Conservation (phyloP, 2,113 vertebrate species). For the Holacanthus passer region DNA sequence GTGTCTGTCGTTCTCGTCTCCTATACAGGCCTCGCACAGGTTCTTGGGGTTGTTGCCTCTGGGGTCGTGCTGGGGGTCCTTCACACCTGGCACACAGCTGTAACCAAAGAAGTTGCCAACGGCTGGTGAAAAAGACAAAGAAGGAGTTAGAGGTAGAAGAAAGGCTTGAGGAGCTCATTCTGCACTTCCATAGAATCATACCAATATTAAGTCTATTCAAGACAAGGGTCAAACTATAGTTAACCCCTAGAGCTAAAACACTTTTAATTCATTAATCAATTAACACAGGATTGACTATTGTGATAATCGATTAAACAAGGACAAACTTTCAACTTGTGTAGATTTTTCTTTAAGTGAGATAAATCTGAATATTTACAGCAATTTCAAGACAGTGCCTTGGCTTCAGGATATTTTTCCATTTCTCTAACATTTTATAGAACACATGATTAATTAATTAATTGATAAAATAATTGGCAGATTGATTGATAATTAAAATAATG, state of each 20-base stretch:
- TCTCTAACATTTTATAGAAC: neutral
- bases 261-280: neutral
- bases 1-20: conserved; percentile 86
- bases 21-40: conserved; percentile 87
- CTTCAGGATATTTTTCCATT: neutral
- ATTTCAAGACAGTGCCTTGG: neutral
- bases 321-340: neutral
- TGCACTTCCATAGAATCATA: neutral
- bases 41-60: conserved; percentile 87
- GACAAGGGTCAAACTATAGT: neutral
- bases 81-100: conserved; percentile 86
- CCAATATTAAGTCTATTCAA: neutral
- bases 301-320: neutral
- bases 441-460: neutral
- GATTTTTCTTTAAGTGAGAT: neutral
- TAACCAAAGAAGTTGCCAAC: conserved; percentile 88
- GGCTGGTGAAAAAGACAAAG: conserved; percentile 56
- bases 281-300: neutral
- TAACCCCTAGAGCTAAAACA: neutral
- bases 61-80: conserved; percentile 84
- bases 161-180: neutral
- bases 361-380: neutral
- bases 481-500: neutral
- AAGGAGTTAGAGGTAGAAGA: neutral
- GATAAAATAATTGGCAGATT: neutral